A percentile compares a stretch with the other conserved stretches of the same genome.
Conservation (phyloP, 2,888 invertebrate species). For the Drosophila infuscata region DNA sequence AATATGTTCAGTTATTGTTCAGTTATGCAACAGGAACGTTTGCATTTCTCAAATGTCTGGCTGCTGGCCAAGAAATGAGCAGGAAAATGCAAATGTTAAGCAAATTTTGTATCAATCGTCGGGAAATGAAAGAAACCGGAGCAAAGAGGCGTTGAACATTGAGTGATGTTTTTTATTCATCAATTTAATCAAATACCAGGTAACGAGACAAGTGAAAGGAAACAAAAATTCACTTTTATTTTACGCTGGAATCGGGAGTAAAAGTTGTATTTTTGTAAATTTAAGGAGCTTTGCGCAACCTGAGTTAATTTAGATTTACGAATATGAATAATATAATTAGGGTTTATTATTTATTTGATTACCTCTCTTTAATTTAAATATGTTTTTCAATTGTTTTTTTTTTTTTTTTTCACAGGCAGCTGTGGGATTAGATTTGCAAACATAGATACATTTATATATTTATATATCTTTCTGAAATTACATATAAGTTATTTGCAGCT, state of each 20-base stretch:
- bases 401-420: background rate
- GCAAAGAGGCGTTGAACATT: background rate
- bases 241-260: background rate
- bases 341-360: background rate
- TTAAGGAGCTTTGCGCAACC: background rate
- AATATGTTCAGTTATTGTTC: constrained; percentile 50
- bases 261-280: background rate
- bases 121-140: background rate
- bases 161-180: background rate
- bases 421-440: background rate
- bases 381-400: background rate
- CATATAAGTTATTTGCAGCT: constrained; percentile 8
- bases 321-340: background rate
- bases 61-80: constrained; percentile 11
- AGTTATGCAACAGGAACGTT: constrained; percentile 18
- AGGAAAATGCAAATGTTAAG: constrained; percentile 6
- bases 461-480: background rate
- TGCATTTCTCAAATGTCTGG: constrained; percentile 1
- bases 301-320: background rate
- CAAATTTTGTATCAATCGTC: too few species aligned
- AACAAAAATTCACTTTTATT: background rate
- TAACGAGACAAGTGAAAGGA: background rate
- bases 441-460: too few species aligned
- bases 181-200: background rate
- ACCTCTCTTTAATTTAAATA: background rate